These are phyloP conservation scores for Parotocinclus haroldoi DNA, from an alignment of 2,797 vertebrate species.

Conservation along the genomic window DNA sequence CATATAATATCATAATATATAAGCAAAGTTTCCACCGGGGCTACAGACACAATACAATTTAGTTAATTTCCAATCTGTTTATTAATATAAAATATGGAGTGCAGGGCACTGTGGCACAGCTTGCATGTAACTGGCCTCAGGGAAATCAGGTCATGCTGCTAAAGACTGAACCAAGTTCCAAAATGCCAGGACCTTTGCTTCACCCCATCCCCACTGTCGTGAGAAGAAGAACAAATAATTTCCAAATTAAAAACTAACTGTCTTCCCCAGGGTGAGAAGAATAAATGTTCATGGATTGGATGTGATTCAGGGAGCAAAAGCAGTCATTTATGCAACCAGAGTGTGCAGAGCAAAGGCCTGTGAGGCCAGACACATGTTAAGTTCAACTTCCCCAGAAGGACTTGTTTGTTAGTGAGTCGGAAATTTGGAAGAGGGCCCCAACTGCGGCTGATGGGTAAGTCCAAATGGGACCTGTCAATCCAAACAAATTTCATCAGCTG, in stretches of 20 bases:
- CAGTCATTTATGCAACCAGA: background rate
- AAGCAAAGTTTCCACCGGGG: no score
- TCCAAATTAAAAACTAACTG: conserved; percentile 28
- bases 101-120: background rate
- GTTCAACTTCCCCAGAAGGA: conserved; percentile 27
- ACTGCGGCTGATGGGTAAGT: conserved; percentile 22
- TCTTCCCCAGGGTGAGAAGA: conserved; percentile 1
- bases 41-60: no score
- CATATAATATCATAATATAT: no score
- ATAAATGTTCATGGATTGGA: background rate
- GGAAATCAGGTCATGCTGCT: conserved; percentile 17
- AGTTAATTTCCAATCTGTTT: conserved; percentile 13
- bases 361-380: conserved; percentile 29
- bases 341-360: conserved; percentile 4
- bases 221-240: conserved; percentile 18
- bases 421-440: conserved; percentile 12
- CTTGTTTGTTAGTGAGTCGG: conserved; percentile 22
- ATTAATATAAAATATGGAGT: conserved; percentile 28
- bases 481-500: conserved; percentile 31
- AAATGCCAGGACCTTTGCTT: conserved; percentile 15
- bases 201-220: conserved; percentile 5
- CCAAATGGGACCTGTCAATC: conserved; percentile 20
- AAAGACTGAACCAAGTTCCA: conserved; percentile 2
- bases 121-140: background rate
- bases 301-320: background rate